Percentiles rank a stretch among this genome's conserved stretches.
These are phyloP conservation scores for Diogma glabrata DNA, from an alignment of 2,888 invertebrate genomes.

Conservation along the genomic window DNA sequence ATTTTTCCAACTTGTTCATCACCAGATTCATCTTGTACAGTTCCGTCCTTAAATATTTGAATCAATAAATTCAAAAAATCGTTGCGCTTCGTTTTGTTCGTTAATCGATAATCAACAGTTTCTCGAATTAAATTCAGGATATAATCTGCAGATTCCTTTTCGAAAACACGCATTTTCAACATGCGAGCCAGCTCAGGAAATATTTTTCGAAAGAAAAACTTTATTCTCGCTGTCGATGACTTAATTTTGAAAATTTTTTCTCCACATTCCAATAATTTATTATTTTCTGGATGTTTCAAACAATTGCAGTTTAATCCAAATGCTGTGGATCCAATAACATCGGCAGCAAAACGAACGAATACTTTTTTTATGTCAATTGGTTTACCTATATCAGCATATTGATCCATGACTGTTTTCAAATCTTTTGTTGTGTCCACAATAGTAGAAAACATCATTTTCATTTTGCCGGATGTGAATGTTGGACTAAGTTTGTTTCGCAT, in stretches of 20 bases:
- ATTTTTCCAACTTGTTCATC: neutral
- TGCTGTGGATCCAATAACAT: neutral
- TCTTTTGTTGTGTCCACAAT: neutral
- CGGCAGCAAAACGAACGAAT: neutral
- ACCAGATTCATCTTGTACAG: neutral
- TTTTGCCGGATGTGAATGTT: neutral
- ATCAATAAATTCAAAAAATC: conserved; percentile 44
- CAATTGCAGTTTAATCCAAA: neutral
- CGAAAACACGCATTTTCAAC: neutral
- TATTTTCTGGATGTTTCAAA: neutral
- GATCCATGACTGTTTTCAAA: neutral
- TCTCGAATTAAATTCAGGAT: conserved; percentile 31
- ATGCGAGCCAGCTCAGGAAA: neutral
- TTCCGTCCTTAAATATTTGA: conserved; percentile 29
- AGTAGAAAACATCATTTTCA: neutral
- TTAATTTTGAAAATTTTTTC: neutral
- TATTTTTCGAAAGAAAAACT: neutral
- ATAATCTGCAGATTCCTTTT: conserved; percentile 19
- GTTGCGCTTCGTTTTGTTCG: conserved; percentile 30
- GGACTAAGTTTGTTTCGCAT: neutral
- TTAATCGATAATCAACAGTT: conserved; percentile 32
- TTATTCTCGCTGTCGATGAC: neutral
- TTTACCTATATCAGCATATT: neutral
- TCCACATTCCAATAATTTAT: neutral
- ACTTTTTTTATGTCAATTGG: neutral